These are phyloP conservation scores for Phallusia fumigata DNA, from an alignment of 23 tunicate genomes.

Conservation along the genomic window DNA sequence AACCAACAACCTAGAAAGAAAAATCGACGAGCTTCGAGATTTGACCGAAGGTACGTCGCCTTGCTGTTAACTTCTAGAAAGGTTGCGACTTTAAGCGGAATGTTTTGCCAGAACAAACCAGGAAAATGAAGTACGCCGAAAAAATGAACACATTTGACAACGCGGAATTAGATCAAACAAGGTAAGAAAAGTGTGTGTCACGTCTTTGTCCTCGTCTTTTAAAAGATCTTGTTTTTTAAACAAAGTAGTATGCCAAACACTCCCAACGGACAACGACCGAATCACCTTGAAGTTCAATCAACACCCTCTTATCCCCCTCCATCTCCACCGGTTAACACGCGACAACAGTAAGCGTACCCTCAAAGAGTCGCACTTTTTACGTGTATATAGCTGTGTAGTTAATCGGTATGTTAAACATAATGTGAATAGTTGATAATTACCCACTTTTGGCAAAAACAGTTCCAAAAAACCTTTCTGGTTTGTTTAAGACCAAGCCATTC, in stretches of 20 bases:
- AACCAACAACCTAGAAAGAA: background rate
- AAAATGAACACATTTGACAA: background rate
- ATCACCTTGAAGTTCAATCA: background rate
- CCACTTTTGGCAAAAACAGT: too few relatives aligned
- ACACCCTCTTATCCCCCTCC: constrained; percentile 1
- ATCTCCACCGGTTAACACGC: background rate
- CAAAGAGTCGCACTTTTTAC: too few relatives aligned
- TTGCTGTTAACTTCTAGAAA: background rate
- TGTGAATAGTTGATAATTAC: too few relatives aligned
- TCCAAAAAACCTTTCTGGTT: too few relatives aligned
- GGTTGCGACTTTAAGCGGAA: background rate
- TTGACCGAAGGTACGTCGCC: background rate
- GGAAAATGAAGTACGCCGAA: background rate
- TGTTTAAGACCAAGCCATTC: too few relatives aligned
- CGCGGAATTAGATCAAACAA: background rate
- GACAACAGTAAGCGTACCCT: background rate
- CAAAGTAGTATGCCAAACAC: too few relatives aligned
- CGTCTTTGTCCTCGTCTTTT: too few relatives aligned
- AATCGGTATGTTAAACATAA: too few relatives aligned
- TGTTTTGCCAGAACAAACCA: background rate
- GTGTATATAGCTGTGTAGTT: too few relatives aligned
- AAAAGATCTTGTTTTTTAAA: too few relatives aligned
- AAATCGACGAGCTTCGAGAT: background rate
- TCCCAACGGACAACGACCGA: background rate
- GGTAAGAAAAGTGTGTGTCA: background rate